Conservation (phyloP, 2,113 vertebrate species). For the Sus scrofa region T2T-Sscrofa CM000817.6:129845001-129845500, state of each 20-base stretch:
- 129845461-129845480: slow-evolving; percentile 84
- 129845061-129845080: slow-evolving; percentile 84
- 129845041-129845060: slow-evolving; percentile 87
- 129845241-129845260: slow-evolving; percentile 69
- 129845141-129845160: slow-evolving; percentile 82
- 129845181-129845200: slow-evolving; percentile 75
- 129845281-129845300: slow-evolving; percentile 85
- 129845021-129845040: slow-evolving; percentile 87
- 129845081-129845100: slow-evolving; percentile 85
- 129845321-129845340: slow-evolving; percentile 86
- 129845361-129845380: slow-evolving; percentile 81
- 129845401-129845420: slow-evolving; percentile 83
- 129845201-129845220: slow-evolving; percentile 57
- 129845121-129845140: slow-evolving; percentile 80
- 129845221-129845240: slow-evolving; percentile 67
- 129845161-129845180: slow-evolving; percentile 83
- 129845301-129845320: slow-evolving; percentile 82
- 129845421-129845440: slow-evolving; percentile 83
- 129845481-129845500: slow-evolving; percentile 71
- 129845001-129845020: slow-evolving; percentile 86
- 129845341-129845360: slow-evolving; percentile 86
- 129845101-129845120: slow-evolving; percentile 80
- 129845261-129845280: slow-evolving; percentile 77
- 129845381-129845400: slow-evolving; percentile 83
- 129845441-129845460: slow-evolving; percentile 88